These are phyloP conservation scores for Pteronotus mesoamericanus DNA, from an alignment of 2,797 vertebrate species.

Conservation along the genomic window DNA sequence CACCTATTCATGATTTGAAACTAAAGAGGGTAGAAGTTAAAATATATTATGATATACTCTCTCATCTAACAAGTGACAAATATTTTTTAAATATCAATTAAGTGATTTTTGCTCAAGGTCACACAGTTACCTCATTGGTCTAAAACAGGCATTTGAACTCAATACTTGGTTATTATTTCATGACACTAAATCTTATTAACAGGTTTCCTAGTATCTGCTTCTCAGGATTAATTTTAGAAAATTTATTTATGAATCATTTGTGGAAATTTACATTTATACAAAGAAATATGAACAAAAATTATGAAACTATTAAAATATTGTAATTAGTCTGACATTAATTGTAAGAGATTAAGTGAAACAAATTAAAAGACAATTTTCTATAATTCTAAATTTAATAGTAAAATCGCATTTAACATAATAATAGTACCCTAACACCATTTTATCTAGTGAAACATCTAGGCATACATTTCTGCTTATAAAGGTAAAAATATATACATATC, in stretches of 20 bases:
- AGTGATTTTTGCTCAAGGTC: background rate
- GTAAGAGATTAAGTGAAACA: background rate
- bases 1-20: background rate
- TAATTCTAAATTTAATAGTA: background rate
- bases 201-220: background rate
- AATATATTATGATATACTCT: background rate
- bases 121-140: background rate
- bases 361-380: background rate
- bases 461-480: background rate
- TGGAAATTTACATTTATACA: background rate
- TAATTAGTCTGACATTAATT: background rate
- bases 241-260: background rate
- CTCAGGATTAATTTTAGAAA: constrained; percentile 6
- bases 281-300: background rate
- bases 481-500: background rate
- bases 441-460: background rate
- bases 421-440: background rate
- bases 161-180: background rate
- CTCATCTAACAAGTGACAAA: background rate
- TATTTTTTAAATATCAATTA: background rate
- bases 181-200: constrained; percentile 7
- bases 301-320: background rate
- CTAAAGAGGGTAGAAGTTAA: background rate
- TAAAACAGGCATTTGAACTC: background rate
- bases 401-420: background rate